Base-by-base conservation (phyloP, 2,113 vertebrate species). In the Solenodon paradoxus region DNA sequence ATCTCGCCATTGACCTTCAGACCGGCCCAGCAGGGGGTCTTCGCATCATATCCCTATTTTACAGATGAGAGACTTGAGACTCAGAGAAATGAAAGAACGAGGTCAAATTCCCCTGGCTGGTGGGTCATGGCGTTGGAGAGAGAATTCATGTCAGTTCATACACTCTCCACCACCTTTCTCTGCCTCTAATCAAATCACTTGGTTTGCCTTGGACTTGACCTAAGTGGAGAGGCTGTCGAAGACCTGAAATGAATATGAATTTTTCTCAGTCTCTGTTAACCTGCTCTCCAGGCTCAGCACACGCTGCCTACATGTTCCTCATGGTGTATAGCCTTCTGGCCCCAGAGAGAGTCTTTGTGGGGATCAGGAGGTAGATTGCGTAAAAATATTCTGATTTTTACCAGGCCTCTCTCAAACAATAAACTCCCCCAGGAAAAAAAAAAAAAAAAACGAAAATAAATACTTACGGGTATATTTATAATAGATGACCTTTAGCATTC, bases 181-280 rank as follows among this genome's bases (percentile, higher is more conserved):
- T 32, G 55, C 90, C 38, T 40, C 81, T 77, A 57, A 81, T 88
- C 63, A 90, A 83, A 88, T 92, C 74, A 7, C 78, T 74, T 30
- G 81, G 42, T 86, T 97, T 89, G 75, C 93, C 74, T 94, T 88
- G 88, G 68, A 83, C 95, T 79, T 93, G 90, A 95, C 97, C 94
- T 59, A 72, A 85, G 90, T 80, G 53, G 94, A 90, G 84, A 96
- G 77, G 71, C 95, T 93, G 96, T 94, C 68, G 13, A 94, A 94
- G 84, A 82, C 40, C 53, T 66, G 92, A 96, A 97, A 96, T 97
- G 95, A 95, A 97, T 96, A 96, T 88, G 92, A 92, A 94, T 94
- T 82, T 92, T 80, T 77, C 92, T 42, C 49, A n/a, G 35, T 80
- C 90, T 84, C 64, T 74, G 64, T 49, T 84, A 84, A 84, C 79